phyloP scores from a whole-genome alignment of 2,113 vertebrate genomes.

The Gadus chalcogrammus region DNA sequence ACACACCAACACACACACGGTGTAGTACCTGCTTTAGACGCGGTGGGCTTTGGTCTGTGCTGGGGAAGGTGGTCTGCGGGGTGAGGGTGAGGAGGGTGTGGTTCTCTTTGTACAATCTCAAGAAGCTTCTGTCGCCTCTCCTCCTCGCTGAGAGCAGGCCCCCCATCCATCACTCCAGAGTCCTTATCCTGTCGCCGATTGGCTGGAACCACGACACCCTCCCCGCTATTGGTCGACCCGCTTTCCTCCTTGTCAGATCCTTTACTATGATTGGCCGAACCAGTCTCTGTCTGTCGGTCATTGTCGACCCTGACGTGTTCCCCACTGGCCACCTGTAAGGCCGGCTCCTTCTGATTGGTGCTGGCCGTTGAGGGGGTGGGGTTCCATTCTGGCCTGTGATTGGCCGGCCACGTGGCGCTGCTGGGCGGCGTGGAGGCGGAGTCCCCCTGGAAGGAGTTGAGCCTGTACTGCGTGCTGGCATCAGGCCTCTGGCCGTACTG shows the following conservation, averaged over 20 bases:
- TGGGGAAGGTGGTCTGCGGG: conserved; percentile 42
- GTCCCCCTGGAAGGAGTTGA: conserved; percentile 55
- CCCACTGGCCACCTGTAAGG: conserved; percentile 12
- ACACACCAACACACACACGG: background rate
- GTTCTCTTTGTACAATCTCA: conserved; percentile 52
- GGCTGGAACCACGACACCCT: conserved; percentile 10
- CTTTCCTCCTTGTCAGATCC: conserved; percentile 36
- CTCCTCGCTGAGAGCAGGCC: conserved; percentile 39
- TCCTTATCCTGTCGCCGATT: conserved; percentile 35
- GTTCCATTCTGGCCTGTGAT: conserved; percentile 6
- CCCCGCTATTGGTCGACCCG: conserved; percentile 40
- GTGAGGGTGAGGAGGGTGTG: conserved; percentile 13
- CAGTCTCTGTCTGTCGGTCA: conserved; percentile 39
- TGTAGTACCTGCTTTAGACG: conserved; percentile 57
- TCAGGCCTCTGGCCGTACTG: conserved; percentile 30
- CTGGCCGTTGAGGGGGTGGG: conserved; percentile 9
- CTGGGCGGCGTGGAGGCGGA: conserved; percentile 28
- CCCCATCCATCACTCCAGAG: conserved; percentile 34
- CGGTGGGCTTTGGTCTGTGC: conserved; percentile 54
- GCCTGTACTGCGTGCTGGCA: conserved; percentile 45
- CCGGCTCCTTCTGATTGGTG: conserved; percentile 45
- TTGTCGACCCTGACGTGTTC: conserved; percentile 19
- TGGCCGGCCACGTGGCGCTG: conserved; percentile 22
- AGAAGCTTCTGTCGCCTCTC: conserved; percentile 53
- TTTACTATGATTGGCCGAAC: conserved; percentile 23